phyloP scores from a whole-genome alignment of 2,113 vertebrate genomes.

The Anthoscopus minutus region DNA sequence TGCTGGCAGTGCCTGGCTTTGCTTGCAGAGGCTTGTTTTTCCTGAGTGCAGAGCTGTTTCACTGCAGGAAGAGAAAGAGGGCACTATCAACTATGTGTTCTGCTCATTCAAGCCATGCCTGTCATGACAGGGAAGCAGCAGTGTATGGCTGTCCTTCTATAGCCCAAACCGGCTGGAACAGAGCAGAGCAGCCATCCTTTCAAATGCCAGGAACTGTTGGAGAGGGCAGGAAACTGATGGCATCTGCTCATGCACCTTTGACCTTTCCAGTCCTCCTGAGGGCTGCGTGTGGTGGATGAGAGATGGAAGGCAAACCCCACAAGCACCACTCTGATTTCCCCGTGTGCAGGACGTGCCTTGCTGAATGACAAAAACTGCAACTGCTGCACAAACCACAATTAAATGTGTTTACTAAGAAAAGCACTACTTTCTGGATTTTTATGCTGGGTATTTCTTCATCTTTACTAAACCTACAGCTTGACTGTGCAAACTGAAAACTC shows the following conservation, averaged over 20 bases:
- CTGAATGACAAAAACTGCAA: background rate
- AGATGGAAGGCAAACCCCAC: background rate
- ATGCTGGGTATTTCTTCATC: background rate
- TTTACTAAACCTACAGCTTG: background rate
- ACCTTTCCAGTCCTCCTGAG: background rate
- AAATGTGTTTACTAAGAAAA: background rate
- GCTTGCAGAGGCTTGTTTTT: background rate
- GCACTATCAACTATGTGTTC: background rate
- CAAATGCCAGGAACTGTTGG: background rate
- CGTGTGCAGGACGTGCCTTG: background rate
- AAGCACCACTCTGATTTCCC: fast-evolving
- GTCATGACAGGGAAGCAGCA: background rate
- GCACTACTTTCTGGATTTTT: background rate
- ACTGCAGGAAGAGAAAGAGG: background rate
- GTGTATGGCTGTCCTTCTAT: background rate
- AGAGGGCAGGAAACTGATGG: background rate
- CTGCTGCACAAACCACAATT: background rate
- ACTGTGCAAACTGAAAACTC: background rate
- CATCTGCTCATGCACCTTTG: background rate
- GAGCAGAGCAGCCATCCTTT: background rate
- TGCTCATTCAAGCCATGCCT: background rate
- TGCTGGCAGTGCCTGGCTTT: background rate
- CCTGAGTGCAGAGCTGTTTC: fast-evolving
- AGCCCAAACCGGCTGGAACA: background rate
- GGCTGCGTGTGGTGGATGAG: background rate